Evolutionary conservation across 2,797 vertebrate species (phyloP).

Genomic region (Eulemur mongoz): DNA sequence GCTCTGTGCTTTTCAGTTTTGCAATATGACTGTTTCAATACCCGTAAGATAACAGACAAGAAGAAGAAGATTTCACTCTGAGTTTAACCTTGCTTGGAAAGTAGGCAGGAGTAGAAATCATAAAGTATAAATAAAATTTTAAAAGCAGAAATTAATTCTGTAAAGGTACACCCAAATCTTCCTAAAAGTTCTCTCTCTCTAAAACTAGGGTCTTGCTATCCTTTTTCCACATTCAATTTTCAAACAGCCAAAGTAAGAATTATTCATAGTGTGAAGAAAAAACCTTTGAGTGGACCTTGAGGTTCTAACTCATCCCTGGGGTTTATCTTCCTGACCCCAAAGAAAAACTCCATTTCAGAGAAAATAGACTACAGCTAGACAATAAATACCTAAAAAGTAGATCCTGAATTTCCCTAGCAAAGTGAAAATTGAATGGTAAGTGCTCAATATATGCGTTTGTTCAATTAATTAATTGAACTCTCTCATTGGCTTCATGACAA

Average conservation of each 20-base stretch:
- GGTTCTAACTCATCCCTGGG: background rate
- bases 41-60: background rate
- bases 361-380: background rate
- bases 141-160: conserved; percentile 1
- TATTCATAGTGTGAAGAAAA: background rate
- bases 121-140: background rate
- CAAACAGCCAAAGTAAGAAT: background rate
- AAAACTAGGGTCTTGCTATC: background rate
- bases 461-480: background rate
- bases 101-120: background rate
- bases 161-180: background rate
- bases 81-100: background rate
- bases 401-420: background rate
- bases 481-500: background rate
- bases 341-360: conserved; percentile 9
- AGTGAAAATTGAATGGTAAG: background rate
- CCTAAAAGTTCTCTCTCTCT: background rate
- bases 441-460: background rate
- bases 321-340: background rate
- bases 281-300: background rate
- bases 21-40: background rate
- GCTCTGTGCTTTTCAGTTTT: background rate
- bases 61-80: conserved; percentile 31
- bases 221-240: background rate
- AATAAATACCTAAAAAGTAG: background rate